These are phyloP conservation scores for Illadopsis cleaveri DNA, from an alignment of 2,113 vertebrate genomes.

Conservation along the genomic window DNA sequence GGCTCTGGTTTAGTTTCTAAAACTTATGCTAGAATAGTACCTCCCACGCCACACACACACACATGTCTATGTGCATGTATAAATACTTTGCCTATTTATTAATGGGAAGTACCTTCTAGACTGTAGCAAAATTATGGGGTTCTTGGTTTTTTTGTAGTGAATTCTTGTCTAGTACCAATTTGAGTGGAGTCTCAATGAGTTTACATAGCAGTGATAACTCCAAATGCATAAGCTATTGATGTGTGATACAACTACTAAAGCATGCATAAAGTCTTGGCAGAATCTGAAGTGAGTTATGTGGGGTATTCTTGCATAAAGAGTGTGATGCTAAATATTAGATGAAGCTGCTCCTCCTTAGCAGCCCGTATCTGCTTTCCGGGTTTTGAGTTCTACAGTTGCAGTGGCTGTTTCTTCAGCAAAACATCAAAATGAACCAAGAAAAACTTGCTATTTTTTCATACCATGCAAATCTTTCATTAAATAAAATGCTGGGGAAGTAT, in stretches of 20 bases:
- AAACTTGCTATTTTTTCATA: neutral
- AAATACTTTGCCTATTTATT: neutral
- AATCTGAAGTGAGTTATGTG: neutral
- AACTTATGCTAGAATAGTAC: neutral
- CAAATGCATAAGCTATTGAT: neutral
- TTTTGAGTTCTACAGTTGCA: neutral
- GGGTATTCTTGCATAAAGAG: neutral
- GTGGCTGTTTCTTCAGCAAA: neutral
- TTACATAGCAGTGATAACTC: neutral
- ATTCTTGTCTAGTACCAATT: neutral
- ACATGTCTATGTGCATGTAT: neutral
- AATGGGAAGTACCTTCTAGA: neutral
- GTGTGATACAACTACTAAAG: constrained; percentile 21
- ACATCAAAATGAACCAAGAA: neutral
- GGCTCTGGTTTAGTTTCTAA: neutral
- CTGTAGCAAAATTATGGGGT: neutral
- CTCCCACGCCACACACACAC: neutral
- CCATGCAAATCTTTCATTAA: neutral
- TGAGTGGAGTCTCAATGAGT: neutral
- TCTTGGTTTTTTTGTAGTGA: neutral
- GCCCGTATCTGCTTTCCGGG: neutral
- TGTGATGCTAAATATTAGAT: constrained; percentile 47
- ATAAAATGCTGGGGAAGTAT: neutral
- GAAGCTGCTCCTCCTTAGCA: neutral
- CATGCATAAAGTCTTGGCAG: neutral